phyloP scores from a whole-genome alignment of 2,888 invertebrate genomes.

The Liopterus haemorrhoidalis region DNA sequence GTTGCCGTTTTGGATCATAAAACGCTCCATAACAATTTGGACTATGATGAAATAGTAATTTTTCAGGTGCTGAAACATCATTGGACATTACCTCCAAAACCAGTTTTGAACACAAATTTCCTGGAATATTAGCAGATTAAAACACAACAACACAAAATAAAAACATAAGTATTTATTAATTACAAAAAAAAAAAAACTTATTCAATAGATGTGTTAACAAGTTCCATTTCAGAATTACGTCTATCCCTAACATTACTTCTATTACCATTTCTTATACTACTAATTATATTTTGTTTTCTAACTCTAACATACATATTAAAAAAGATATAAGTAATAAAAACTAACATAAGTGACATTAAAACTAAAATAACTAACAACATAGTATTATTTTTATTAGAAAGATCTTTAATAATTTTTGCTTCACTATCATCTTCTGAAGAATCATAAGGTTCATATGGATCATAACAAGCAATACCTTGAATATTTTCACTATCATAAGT shows the following conservation, averaged over 20 bases:
- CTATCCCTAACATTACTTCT: conserved; percentile 12
- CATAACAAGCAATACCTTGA: conserved; percentile 15
- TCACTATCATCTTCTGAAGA: background rate
- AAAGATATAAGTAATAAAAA: conserved; percentile 19
- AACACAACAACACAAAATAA: too few species aligned
- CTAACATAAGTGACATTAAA: conserved; percentile 18
- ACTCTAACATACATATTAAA: conserved; percentile 12
- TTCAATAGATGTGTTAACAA: conserved; percentile 11
- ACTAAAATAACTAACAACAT: conserved; percentile 17
- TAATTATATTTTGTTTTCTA: conserved; percentile 1
- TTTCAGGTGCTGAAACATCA: too few species aligned
- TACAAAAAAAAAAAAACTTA: background rate
- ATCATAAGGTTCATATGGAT: conserved; percentile 2
- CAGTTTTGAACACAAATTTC: too few species aligned
- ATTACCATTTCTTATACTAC: conserved; percentile 1
- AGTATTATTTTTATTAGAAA: conserved; percentile 15
- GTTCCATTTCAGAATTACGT: conserved; percentile 18
- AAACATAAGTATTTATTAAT: conserved; percentile 3
- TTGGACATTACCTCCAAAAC: too few species aligned
- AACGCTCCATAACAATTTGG: too few species aligned
- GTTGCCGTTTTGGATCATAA: too few species aligned
- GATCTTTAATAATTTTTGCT: background rate
- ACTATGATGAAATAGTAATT: too few species aligned
- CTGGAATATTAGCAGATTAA: too few species aligned
- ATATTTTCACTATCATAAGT: conserved; percentile 18